These are phyloP conservation scores for Apocheima hispidaria DNA, from an alignment of 2,888 invertebrate species.

Conservation along the genomic window DNA sequence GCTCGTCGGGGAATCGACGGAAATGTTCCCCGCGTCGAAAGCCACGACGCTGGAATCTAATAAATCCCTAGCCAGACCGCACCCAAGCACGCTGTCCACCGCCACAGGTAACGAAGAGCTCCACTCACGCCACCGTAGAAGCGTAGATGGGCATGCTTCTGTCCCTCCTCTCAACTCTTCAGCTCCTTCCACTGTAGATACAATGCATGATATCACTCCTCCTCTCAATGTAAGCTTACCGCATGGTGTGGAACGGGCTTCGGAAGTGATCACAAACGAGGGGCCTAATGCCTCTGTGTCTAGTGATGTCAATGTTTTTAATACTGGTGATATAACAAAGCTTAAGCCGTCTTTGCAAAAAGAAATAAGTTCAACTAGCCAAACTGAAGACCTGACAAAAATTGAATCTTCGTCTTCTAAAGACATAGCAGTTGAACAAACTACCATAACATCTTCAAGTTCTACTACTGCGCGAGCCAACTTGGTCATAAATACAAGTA, in stretches of 20 bases:
- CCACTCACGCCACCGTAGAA: conserved; percentile 90
- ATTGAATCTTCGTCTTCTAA: conserved; percentile 45
- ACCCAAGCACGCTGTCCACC: conserved; percentile 86
- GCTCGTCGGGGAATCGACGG: conserved; percentile 92
- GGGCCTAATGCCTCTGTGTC: conserved; percentile 68
- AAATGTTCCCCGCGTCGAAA: conserved; percentile 89
- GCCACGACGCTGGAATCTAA: conserved; percentile 90
- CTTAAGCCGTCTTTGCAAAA: conserved; percentile 46
- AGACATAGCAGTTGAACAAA: conserved; percentile 22
- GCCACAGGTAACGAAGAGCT: conserved; percentile 82
- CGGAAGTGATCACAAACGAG: conserved; percentile 50
- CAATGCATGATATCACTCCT: conserved; percentile 82
- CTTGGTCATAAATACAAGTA: conserved; percentile 25
- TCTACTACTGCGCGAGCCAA: conserved; percentile 5
- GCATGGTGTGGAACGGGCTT: conserved; percentile 76
- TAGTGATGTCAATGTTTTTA: conserved; percentile 62
- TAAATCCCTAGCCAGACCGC: conserved; percentile 89
- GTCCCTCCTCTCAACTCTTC: conserved; percentile 70
- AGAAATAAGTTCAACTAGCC: conserved; percentile 11
- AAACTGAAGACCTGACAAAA: conserved; percentile 63
- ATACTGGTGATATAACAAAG: conserved; percentile 69
- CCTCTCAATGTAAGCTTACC: conserved; percentile 75
- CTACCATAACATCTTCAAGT: conserved; percentile 17
- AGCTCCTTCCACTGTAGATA: conserved; percentile 77
- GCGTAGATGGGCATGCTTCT: conserved; percentile 88